Base-by-base conservation (phyloP, 1,140 invertebrate genomes). In the Cataglyphis hispanica region DNA sequence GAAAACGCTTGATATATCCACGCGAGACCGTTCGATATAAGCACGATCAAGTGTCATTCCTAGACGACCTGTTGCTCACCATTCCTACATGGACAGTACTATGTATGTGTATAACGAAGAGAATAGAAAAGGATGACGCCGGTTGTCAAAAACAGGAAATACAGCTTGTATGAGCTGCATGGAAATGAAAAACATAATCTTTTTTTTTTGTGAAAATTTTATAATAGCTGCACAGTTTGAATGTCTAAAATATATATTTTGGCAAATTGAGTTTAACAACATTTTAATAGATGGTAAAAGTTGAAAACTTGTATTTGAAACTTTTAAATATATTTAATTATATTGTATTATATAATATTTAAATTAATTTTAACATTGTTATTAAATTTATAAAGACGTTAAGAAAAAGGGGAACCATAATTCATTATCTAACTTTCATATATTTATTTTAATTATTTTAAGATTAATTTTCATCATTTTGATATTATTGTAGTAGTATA, bases 51-150 rank as follows among this genome's bases (percentile, higher is more conserved):
- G 40, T 83, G 78, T 83, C 78, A 61, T 27, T 40, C 11, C 25
- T 60, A 60, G 66, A 72, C 53, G 67, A 83, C 78, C 78, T 83
- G 78, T 83, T 83, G 78, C 78, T 74, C 78, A 13, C 53, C 43
- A 0, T 60, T 5, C 8, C 78, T 34, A 58, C 25, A 16, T 34
- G 2, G n/a, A n/a, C 63, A 22, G 13, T 67, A 53, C 31, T 10
- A 27, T 43, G 8, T 46, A 31, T 10, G 13, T 69, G 25, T 56
- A 81, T 10, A 72, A 53, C n/a, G 19, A n/a, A 58, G 11, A 72
- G 7, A 8, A 60, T 8, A 11, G 5, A 58, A 25, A 19, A 27
- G 4, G 5, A 37, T 40, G 31, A 8, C 37, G 22, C 69, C 27
- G 13, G 43, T 10, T 40, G 34, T 80, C 16, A 25, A 58, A 56